Percentiles rank a stretch among this genome's conserved stretches.
Conservation (phyloP, 1,140 invertebrate species). For the Conus betulinus region DNA sequence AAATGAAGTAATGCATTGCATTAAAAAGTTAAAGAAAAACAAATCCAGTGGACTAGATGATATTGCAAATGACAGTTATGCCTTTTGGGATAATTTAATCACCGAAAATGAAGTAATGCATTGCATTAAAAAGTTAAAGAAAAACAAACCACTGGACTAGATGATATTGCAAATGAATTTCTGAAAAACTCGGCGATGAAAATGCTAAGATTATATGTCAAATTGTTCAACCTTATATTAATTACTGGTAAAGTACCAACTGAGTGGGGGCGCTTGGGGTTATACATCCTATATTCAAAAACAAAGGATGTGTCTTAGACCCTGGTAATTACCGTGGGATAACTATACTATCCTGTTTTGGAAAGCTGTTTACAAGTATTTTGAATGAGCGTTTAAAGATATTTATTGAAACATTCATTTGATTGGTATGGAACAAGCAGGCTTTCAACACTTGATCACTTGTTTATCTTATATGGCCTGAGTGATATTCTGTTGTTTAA, state of each 20-base stretch:
- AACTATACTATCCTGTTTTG: neutral
- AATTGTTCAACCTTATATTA: neutral
- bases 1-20: neutral
- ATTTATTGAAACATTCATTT: too few species aligned
- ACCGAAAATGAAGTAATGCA: too few species aligned
- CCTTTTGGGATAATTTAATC: too few species aligned
- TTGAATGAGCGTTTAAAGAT: too few species aligned
- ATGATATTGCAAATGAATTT: neutral
- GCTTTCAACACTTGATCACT: too few species aligned
- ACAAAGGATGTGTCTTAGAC: neutral
- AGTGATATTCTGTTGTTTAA: too few species aligned
- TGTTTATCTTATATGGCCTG: too few species aligned
- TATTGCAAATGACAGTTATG: too few species aligned
- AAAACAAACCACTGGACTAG: too few species aligned
- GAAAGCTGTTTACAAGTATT: too few species aligned
- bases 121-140: too few species aligned
- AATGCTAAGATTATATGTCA: neutral
- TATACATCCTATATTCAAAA: slow-evolving; percentile 3
- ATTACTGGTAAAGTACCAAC: neutral
- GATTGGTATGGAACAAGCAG: slow-evolving; percentile 9
- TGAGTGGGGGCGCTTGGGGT: neutral
- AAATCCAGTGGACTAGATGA: neutral
- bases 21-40: neutral
- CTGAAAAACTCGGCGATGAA: neutral
- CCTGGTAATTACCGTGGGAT: slow-evolving; percentile 6